Percentiles rank a stretch among this genome's conserved stretches.
Evolutionary conservation across 1,140 invertebrate genomes (phyloP).

Genomic region (Dinoponera quadriceps): DNA sequence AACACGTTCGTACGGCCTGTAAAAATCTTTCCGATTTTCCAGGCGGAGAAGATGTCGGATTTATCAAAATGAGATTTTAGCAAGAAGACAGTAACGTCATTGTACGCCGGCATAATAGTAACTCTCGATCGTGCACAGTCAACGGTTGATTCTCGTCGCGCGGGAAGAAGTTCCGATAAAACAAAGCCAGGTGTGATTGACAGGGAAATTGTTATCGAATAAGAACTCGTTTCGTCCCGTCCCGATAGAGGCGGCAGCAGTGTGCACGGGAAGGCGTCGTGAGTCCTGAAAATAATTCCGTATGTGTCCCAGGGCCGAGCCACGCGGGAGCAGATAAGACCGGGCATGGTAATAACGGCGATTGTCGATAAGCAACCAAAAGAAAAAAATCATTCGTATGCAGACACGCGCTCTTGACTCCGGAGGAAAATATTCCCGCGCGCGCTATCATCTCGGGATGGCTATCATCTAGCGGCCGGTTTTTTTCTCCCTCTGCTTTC

Average conservation of each 20-base stretch:
- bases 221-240: slow-evolving; percentile 25
- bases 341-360: slow-evolving; percentile 53
- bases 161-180: slow-evolving; percentile 7
- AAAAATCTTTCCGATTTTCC: not conserved
- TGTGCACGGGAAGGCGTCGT: slow-evolving; percentile 16
- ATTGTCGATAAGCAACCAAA: slow-evolving; percentile 54
- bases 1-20: not conserved
- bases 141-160: slow-evolving; percentile 1
- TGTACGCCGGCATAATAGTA: slow-evolving; percentile 25
- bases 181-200: slow-evolving; percentile 19
- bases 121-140: not conserved
- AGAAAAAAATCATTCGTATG: slow-evolving; percentile 57
- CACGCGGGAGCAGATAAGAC: slow-evolving; percentile 12
- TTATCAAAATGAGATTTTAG: slow-evolving; percentile 21
- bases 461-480: no score
- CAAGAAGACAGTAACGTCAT: slow-evolving; percentile 27
- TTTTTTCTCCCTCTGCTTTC: not conserved
- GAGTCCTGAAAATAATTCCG: slow-evolving; percentile 50
- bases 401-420: not conserved
- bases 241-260: slow-evolving; percentile 2
- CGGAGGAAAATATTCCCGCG: slow-evolving; percentile 27
- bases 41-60: not conserved
- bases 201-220: slow-evolving; percentile 55
- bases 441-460: slow-evolving; percentile 2
- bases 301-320: slow-evolving; percentile 8